Percentiles rank a stretch among this genome's conserved stretches.
Conservation (phyloP, 2,888 invertebrate species). For the Teleiodes luculella region DNA sequence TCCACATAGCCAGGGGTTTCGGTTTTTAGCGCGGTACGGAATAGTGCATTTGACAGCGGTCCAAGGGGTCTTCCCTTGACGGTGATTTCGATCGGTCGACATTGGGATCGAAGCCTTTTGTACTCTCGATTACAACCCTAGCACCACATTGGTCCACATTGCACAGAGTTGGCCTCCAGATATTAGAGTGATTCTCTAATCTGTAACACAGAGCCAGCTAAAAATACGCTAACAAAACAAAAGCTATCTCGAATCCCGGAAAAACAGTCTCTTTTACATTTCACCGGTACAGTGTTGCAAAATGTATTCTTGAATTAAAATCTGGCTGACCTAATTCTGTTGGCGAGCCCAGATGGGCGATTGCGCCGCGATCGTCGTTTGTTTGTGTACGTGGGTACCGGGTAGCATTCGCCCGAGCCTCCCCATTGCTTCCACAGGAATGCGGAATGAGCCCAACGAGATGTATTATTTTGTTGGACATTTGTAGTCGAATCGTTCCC, state of each 20-base stretch:
- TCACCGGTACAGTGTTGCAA: slow-evolving; percentile 6
- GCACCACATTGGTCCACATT: too few species aligned
- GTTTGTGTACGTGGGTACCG: slow-evolving; percentile 18
- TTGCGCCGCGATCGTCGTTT: slow-evolving; percentile 13
- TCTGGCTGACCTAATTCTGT: slow-evolving; percentile 35
- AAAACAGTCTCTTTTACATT: background rate
- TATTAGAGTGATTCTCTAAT: too few species aligned
- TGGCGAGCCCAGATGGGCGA: slow-evolving; percentile 26
- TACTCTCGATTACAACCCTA: too few species aligned
- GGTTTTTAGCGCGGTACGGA: too few species aligned
- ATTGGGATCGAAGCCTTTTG: too few species aligned
- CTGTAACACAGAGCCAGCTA: background rate
- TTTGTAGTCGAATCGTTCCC: slow-evolving; percentile 1
- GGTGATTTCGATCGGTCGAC: too few species aligned
- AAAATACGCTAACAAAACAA: too few species aligned
- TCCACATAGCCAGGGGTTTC: too few species aligned
- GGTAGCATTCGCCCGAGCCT: background rate
- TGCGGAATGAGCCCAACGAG: slow-evolving; percentile 11
- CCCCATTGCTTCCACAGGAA: background rate
- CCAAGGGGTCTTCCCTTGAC: too few species aligned
- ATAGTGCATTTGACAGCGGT: too few species aligned
- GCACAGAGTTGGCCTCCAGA: too few species aligned
- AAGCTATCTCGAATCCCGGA: too few species aligned
- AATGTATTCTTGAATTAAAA: slow-evolving; percentile 22
- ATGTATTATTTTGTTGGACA: slow-evolving; percentile 4